A percentile compares a stretch with the other conserved stretches of the same genome.
Conservation (phyloP, 1,140 invertebrate species). For the Penaeus japonicus region DNA sequence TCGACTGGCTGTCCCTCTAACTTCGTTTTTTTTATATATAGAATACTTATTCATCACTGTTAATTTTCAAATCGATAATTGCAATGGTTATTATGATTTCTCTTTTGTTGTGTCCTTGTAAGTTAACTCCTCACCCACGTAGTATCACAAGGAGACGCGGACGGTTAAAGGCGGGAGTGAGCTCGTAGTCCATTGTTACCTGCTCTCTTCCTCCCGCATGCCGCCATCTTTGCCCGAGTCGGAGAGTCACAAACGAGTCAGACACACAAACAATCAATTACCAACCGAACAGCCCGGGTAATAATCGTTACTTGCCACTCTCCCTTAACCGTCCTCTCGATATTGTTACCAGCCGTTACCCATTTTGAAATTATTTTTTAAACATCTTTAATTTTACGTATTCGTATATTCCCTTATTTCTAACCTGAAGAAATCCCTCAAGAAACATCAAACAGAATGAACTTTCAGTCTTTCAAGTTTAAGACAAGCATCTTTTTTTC, state of each 20-base stretch:
- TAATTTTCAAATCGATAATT: background rate
- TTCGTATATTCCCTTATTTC: no score
- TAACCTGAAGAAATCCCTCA: no score
- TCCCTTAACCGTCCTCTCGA: background rate
- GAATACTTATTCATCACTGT: background rate
- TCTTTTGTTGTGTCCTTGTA: conserved; percentile 13
- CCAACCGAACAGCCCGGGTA: conserved; percentile 30
- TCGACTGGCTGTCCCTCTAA: no score
- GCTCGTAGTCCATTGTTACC: background rate
- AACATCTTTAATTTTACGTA: no score
- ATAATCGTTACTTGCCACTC: background rate
- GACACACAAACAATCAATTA: conserved; percentile 24
- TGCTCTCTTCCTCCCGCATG: background rate
- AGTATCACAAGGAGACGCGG: conserved; percentile 35
- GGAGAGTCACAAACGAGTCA: conserved; percentile 11
- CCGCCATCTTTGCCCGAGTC: background rate
- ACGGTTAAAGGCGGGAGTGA: background rate
- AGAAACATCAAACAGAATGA: no score
- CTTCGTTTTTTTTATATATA: no score
- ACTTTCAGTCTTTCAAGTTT: no score
- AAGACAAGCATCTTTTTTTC: no score
- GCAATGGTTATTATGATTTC: background rate
- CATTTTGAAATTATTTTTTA: background rate
- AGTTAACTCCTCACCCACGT: conserved; percentile 4
- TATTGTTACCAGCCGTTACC: background rate